Evolutionary conservation across 2,113 vertebrate species (phyloP).

Genomic region (cat (Felis catus)): F.catus_Fca126_mat1.0 CM031414.1:98896001-98896500

Average conservation of each 20-base stretch:
- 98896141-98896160: background rate
- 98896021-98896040: background rate
- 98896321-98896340: background rate
- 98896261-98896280: background rate
- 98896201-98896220: background rate
- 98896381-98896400: constrained; percentile 49
- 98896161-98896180: background rate
- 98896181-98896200: background rate
- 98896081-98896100: background rate
- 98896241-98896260: background rate
- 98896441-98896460: constrained; percentile 53
- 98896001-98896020: background rate
- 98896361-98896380: background rate
- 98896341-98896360: background rate
- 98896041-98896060: background rate
- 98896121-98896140: background rate
- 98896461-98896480: constrained; percentile 49
- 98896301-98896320: background rate
- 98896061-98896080: background rate
- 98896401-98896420: background rate
- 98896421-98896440: constrained; percentile 71
- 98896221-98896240: background rate
- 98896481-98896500: constrained; percentile 40
- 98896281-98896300: background rate
- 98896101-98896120: background rate